Base-by-base conservation (phyloP, 2,113 vertebrate genomes). In the Thalassoma bifasciatum region DNA sequence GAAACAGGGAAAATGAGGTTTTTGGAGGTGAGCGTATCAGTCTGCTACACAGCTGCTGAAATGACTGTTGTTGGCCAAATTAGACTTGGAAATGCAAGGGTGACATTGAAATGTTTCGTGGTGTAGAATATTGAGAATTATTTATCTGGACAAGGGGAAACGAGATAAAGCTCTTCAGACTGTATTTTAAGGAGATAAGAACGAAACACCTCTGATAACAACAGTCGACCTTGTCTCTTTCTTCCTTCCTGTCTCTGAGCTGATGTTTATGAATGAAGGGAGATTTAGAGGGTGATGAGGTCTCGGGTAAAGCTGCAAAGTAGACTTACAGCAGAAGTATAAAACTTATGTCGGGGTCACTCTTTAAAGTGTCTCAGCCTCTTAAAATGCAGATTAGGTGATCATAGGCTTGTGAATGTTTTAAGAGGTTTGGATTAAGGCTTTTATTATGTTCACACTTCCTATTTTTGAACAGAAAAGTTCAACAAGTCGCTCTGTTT, bases 1-100 rank as follows among this genome's bases (percentile, higher is more conserved):
- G 59, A 81, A 83, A 66, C 46, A 59, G 42, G 56, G 73, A 61
- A 87, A 86, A 86, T 75, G 6, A 78, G 72, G 51, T 74, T 83
- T 72, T 42, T 21, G 53, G 72, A 81, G 83, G 75, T 79, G 81
- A 75, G 58, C 42, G 13, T 59, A 52, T 59, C 65, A 36, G 69
- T 30, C 19, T 7, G 73, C 36, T 63, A 73, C 69, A 72, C 74
- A 75, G 59, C 63, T 73, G 66, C 81, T 66, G 61, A 64, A 77
- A 64, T 14, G 53, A 62, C 49, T 60, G 76, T 67, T 64, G 24
- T 4, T 56, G 68, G 61, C 30, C 72, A 79, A 64, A 89, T 80
- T 72, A 67, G 66, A 77, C 73, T 65, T 72, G 61, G 72, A 79
- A 82, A 77, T 77, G 26, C 36, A 72, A 77, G 63, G 78, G 68